Evolutionary conservation across 2,113 vertebrate genomes (phyloP).

Genomic region (Corythoichthys haematopterus): DNA sequence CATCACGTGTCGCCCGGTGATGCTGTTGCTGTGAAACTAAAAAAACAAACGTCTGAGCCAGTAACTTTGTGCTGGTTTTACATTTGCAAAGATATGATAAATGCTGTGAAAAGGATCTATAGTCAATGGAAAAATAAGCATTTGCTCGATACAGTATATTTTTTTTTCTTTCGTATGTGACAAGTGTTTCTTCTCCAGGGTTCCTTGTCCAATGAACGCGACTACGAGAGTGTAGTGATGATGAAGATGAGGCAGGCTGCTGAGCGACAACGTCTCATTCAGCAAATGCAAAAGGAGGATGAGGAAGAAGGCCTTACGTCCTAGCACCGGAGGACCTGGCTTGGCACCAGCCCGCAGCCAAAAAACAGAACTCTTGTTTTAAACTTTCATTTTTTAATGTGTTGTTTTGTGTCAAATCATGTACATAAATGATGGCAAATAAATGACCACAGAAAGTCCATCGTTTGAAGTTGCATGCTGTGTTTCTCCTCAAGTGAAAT

Average conservation of each 20-base stretch:
- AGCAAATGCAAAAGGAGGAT: conserved; percentile 84
- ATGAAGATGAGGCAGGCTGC: conserved; percentile 95
- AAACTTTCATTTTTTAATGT: conserved; percentile 42
- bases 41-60: not conserved
- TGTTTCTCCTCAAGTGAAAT: conserved; percentile 18
- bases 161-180: not conserved
- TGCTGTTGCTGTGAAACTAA: conserved; percentile 18
- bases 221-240: conserved; percentile 94
- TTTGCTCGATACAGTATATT: not conserved
- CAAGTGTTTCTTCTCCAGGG: conserved; percentile 59
- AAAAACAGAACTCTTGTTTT: not conserved
- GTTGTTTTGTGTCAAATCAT: conserved; percentile 1
- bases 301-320: conserved; percentile 62
- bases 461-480: conserved; percentile 1
- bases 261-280: conserved; percentile 86
- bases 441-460: conserved; percentile 9
- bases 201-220: conserved; percentile 77
- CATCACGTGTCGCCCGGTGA: conserved; percentile 6
- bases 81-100: no score
- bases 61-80: not conserved
- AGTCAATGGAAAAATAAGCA: not conserved
- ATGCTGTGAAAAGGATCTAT: not conserved
- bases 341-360: not conserved
- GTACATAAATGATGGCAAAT: conserved; percentile 40
- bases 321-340: conserved; percentile 41